Conservation (phyloP, 1,140 invertebrate genomes). For the Arion vulgaris region DNA sequence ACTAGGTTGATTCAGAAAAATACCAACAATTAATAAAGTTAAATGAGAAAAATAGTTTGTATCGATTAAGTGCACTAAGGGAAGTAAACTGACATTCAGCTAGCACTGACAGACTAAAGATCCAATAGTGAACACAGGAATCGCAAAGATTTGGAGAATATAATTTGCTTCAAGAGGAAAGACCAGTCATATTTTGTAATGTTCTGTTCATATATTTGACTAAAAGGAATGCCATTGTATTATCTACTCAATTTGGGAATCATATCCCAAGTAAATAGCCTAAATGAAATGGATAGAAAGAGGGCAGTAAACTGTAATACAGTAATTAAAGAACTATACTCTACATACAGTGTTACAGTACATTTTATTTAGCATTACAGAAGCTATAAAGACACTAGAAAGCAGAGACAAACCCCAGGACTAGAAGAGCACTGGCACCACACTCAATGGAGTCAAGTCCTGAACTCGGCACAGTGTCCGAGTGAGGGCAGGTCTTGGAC, state of each 20-base stretch:
- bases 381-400: slow-evolving; percentile 2
- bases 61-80: slow-evolving; percentile 23
- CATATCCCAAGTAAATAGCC: background rate
- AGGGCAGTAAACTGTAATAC: background rate
- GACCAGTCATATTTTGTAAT: too few relatives aligned
- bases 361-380: background rate
- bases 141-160: background rate
- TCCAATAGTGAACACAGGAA: background rate
- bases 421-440: slow-evolving; percentile 1
- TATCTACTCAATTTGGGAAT: background rate
- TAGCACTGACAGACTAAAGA: background rate
- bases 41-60: background rate
- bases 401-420: background rate
- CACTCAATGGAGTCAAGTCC: background rate
- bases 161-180: background rate
- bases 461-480: background rate
- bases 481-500: background rate
- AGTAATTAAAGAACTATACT: background rate
- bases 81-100: background rate
- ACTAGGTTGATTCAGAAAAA: slow-evolving; percentile 26
- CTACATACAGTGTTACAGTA: background rate
- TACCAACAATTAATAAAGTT: slow-evolving; percentile 31
- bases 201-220: background rate
- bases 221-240: background rate
- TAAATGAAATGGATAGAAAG: background rate